phyloP scores from a whole-genome alignment of 1,140 invertebrate genomes.

The Drosophila seguyi region DNA sequence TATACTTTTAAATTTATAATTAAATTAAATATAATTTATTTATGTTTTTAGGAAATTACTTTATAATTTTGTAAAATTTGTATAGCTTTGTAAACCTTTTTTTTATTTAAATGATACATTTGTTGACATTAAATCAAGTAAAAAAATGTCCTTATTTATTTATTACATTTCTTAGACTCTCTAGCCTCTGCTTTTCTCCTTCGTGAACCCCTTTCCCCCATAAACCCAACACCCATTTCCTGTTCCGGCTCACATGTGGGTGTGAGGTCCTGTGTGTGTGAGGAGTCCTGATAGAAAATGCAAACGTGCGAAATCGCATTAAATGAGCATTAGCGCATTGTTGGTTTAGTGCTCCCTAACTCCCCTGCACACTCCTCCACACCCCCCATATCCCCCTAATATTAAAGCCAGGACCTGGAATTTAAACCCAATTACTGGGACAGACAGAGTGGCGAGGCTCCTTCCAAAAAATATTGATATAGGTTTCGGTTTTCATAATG shows the following conservation, averaged over 20 bases:
- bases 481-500: slow-evolving; percentile 3
- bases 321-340: slow-evolving; percentile 81
- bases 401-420: slow-evolving; percentile 33
- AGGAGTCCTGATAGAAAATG: slow-evolving; percentile 61
- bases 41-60: too few species aligned
- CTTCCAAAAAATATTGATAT: neutral
- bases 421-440: slow-evolving; percentile 39
- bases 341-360: slow-evolving; percentile 60
- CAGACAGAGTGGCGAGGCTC: neutral
- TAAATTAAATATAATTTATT: too few species aligned
- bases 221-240: slow-evolving; percentile 15
- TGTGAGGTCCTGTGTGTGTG: slow-evolving; percentile 12
- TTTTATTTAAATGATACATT: too few species aligned
- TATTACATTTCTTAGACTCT: too few species aligned
- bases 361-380: slow-evolving; percentile 7
- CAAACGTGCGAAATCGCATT: slow-evolving; percentile 82
- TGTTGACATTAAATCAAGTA: neutral
- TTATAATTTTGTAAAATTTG: neutral
- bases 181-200: neutral
- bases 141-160: too few species aligned
- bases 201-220: neutral
- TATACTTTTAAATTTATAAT: too few species aligned
- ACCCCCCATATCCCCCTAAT: neutral
- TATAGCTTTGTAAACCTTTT: too few species aligned
- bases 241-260: slow-evolving; percentile 12